Conservation (phyloP, 2,888 invertebrate genomes). For the Himalopsyche japonica region DNA sequence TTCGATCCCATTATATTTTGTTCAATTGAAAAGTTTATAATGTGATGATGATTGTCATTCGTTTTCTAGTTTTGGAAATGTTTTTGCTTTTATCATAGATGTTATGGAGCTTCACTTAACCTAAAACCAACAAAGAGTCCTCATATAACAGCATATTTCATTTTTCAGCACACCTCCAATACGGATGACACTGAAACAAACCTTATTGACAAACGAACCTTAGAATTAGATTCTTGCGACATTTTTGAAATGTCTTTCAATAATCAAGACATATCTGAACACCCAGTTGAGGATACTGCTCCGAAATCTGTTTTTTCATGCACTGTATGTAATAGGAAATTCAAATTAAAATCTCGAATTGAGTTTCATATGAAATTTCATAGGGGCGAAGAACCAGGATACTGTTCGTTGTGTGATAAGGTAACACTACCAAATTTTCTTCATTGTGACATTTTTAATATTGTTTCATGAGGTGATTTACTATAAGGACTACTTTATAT, state of each 20-base stretch:
- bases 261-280: not conserved
- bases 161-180: not conserved
- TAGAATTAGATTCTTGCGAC: not conserved
- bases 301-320: slow-evolving; percentile 2
- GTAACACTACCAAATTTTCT: no score
- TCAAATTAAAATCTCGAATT: slow-evolving; percentile 19
- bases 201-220: not conserved
- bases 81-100: no score
- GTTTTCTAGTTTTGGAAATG: no score
- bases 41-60: no score
- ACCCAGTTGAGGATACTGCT: not conserved
- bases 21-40: no score
- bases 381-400: slow-evolving; percentile 7
- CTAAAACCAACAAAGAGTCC: no score
- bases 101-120: no score
- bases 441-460: no score
- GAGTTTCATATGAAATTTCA: slow-evolving; percentile 25
- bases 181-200: not conserved
- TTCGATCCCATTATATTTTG: no score
- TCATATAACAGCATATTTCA: no score
- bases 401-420: slow-evolving; percentile 19
- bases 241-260: not conserved
- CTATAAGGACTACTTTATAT: no score
- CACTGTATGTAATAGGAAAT: slow-evolving; percentile 12
- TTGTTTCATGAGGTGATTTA: no score